Evolutionary conservation across 2,797 vertebrate genomes (phyloP), one percentile per base, ranked within the genome.

Genomic region (Anguilla pacifica): DNA sequence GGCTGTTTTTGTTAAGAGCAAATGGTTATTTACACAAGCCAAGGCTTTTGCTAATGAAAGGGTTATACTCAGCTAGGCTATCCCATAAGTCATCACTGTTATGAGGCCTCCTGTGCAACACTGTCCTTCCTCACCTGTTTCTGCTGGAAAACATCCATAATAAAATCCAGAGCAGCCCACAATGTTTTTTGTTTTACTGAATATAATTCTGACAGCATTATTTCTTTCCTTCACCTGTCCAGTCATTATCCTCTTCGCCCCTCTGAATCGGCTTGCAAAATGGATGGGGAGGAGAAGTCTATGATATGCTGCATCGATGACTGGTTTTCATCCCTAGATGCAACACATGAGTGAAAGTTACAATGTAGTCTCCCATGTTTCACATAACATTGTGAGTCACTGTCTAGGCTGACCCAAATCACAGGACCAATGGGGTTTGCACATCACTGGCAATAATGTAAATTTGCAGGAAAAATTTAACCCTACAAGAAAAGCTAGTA

Each of bases 21-120:
- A 95, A 94, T 92, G 61, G 93, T 92, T 94, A 92, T 95, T 95
- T 95, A 92, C 70, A 91, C 90, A 85, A 87, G 87, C 43, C 89
- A 86, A 85, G 22, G 89, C 93, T 90, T 87, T 28, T 17, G 39
- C 15, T 94, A 95, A 94, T 94, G 91, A 93, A 67, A 4, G 89
- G 92, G 89, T 95, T 86, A 86, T 84, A 83, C 88, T 90, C 83
- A 28, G 86, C 59, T 49, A 55, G 86, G 91, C 88, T 89, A 43
- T 90, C 81, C 1, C 86, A 46, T 95, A 94, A 95, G 93, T 93
- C 87, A 70, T 89, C 89, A 90, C 87, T 79, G 90, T 89, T 83
- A 35, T 87, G 91, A 91, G 87, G 79, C 82, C 0, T 79, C 10
- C 25, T 35, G 17, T 82, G 84, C 22, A n/a, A 67, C 25, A 67